Conservation (phyloP, 2,888 invertebrate species). For the Prenolepis imparis region DNA sequence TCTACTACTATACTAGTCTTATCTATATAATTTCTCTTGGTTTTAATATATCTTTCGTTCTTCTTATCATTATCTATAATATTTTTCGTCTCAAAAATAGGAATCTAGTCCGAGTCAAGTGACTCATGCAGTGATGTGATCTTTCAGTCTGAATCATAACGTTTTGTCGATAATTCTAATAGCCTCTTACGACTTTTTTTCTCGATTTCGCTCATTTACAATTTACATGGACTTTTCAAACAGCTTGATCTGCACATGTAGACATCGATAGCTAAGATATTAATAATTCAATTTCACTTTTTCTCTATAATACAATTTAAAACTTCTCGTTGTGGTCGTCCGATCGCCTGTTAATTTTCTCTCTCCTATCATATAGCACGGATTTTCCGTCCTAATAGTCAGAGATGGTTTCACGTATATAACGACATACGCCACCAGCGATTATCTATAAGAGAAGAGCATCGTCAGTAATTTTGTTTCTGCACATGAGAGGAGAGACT, state of each 20-base stretch:
- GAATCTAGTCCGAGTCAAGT: neutral
- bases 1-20: too few species aligned
- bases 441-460: slow-evolving; percentile 2
- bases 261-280: neutral
- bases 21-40: neutral
- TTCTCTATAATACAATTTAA: neutral
- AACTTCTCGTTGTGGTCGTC: neutral
- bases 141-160: neutral
- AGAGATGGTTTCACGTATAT: neutral
- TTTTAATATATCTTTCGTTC: neutral
- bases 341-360: neutral
- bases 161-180: slow-evolving; percentile 11
- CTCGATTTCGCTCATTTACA: neutral
- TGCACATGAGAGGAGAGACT: neutral
- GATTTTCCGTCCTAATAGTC: neutral
- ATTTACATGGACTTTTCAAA: neutral
- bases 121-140: slow-evolving; percentile 3
- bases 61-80: neutral
- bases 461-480: slow-evolving; percentile 5
- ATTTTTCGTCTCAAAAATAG: neutral
- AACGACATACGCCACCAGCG: neutral
- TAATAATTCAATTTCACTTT: neutral
- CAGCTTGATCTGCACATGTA: neutral
- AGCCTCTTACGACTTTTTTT: neutral
- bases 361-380: neutral